Evolutionary conservation across 2,113 vertebrate genomes (phyloP).

Genomic region (Pachypanchax playfairii): DNA sequence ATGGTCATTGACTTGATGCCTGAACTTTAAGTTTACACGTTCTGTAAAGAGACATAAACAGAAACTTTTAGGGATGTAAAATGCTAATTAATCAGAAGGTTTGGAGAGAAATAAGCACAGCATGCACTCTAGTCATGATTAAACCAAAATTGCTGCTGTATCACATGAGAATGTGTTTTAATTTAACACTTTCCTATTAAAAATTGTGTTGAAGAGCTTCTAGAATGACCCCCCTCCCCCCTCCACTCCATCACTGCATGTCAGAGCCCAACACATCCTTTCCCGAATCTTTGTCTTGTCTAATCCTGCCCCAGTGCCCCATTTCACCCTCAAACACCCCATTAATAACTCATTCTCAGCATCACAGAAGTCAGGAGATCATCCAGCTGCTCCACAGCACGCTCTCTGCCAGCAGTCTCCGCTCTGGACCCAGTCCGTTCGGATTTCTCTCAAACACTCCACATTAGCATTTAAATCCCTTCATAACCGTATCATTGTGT

Average conservation of each 20-base stretch:
- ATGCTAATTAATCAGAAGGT: slow-evolving; percentile 8
- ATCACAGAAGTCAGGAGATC: slow-evolving; percentile 56
- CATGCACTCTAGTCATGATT: background rate
- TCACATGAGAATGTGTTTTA: background rate
- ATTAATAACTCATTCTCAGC: slow-evolving; percentile 65
- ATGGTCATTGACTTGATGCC: slow-evolving; percentile 30
- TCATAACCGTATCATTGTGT: slow-evolving; percentile 67
- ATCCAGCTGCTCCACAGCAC: slow-evolving; percentile 42
- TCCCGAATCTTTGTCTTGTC: slow-evolving; percentile 15
- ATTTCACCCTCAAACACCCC: slow-evolving; percentile 64
- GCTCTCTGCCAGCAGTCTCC: slow-evolving; percentile 37
- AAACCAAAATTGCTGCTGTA: background rate
- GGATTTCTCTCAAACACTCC: slow-evolving; percentile 51
- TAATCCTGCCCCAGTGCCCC: slow-evolving; percentile 68
- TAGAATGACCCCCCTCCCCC: too few species aligned
- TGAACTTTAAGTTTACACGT: slow-evolving; percentile 41
- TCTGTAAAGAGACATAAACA: slow-evolving; percentile 32
- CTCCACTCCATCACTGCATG: background rate
- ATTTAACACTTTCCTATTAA: background rate
- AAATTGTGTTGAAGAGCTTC: too few species aligned
- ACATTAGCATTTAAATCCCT: slow-evolving; percentile 72
- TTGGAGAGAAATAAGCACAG: too few species aligned
- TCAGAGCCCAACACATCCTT: background rate
- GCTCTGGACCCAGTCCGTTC: slow-evolving; percentile 36
- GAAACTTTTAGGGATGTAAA: slow-evolving; percentile 35